These are phyloP conservation scores for Callipepla californica DNA, from an alignment of 2,113 vertebrate species.

Conservation along the genomic window DNA sequence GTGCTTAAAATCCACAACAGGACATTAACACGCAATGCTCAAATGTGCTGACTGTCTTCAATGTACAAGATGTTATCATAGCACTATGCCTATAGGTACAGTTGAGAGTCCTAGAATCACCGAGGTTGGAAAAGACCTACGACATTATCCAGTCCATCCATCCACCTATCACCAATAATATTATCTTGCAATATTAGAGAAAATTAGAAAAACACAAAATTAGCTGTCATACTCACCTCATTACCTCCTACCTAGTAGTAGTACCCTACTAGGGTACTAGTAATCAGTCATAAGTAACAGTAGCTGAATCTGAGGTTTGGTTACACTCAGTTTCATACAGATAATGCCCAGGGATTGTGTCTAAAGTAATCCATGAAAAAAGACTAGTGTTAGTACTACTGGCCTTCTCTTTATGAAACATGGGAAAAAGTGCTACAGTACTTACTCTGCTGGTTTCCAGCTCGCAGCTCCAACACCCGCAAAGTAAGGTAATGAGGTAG, in stretches of 20 bases:
- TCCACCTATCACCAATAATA: background rate
- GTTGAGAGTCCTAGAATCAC: background rate
- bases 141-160: too few relatives aligned
- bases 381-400: background rate
- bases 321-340: background rate
- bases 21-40: background rate
- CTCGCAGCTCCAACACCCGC: constrained; percentile 70
- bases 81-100: background rate
- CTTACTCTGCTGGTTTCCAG: constrained; percentile 73
- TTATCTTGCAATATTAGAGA: background rate
- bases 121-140: too few relatives aligned
- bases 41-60: background rate
- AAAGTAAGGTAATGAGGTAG: constrained; percentile 71
- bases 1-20: background rate
- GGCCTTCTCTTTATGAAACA: background rate
- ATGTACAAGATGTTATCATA: background rate
- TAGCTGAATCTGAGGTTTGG: background rate
- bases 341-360: background rate
- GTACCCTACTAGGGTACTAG: background rate
- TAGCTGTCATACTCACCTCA: background rate
- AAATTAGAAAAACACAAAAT: background rate
- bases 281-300: background rate
- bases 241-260: background rate
- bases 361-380: background rate
- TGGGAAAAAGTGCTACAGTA: constrained; percentile 20